Evolutionary conservation across 1,140 invertebrate genomes (phyloP), one percentile per base, ranked within the genome.

Genomic region (Aphidius gifuensis): DNA sequence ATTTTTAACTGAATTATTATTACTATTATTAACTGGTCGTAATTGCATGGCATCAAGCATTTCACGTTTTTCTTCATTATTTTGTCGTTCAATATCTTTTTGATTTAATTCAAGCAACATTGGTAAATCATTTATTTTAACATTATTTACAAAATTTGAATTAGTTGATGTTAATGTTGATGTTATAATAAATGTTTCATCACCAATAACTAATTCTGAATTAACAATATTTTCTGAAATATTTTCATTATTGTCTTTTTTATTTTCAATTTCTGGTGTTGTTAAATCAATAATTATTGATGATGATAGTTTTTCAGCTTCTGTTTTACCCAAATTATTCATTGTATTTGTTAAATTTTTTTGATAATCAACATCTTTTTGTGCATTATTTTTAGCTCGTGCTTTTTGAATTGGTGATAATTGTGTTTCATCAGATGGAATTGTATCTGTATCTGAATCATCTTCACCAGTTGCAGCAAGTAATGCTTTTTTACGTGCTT

Each of bases 331-430:
- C 0, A 78, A 60, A 58, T 71, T 67, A 53, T 75, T 77, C 9
- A 79, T 23, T 3, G 68, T 66, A 60, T 69, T 74, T 0, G 65
- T 54, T 6, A 76, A 55, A 49, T 70, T 67, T 21, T 63, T 71
- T 48, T 71, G 69, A 6, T 60, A 69, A 5, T 75, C 75, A 0
- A 44, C 38, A 38, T 76, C 74, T 42, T 79, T 78, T 8, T 77
- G 76, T 3, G 71, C 71, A 32, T 77, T 76, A 2, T 69, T 74
- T 53, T 77, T 77, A 0, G 70, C 74, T 16, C 77, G 62, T 2
- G 76, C 77, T 59, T 80, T 80, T 40, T 80, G 78, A 1, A 81
- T 76, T 0, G 78, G 77, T 0, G 79, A 80, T 0, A 79, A 68
- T 61, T 81, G 69, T 1, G 67, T 50, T 3, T 73, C 69, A 9